Percentiles rank a stretch among this genome's conserved stretches.
These are phyloP conservation scores for Larimichthys crocea DNA, from an alignment of 2,113 vertebrate genomes.

Conservation along the genomic window DNA sequence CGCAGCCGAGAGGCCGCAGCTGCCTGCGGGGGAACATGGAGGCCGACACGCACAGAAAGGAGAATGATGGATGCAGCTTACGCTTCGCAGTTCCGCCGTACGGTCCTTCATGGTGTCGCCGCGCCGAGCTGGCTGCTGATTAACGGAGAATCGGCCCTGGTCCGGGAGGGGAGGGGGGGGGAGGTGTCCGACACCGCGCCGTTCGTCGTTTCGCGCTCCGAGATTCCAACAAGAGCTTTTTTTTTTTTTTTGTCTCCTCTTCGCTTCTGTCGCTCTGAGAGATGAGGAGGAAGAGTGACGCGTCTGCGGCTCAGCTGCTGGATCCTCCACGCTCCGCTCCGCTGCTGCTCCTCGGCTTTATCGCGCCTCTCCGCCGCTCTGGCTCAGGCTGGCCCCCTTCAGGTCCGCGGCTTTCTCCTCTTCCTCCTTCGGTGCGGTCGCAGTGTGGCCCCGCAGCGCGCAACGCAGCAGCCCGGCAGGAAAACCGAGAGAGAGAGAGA, in stretches of 20 bases:
- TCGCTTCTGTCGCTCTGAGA: neutral
- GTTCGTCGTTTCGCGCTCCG: slow-evolving; percentile 58
- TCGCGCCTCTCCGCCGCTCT: slow-evolving; percentile 51
- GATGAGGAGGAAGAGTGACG: slow-evolving; percentile 59
- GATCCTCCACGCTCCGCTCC: too few relatives aligned
- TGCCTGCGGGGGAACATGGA: slow-evolving; percentile 38
- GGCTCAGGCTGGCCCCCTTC: slow-evolving; percentile 48
- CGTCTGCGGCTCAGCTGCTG: slow-evolving; percentile 47
- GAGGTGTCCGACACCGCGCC: slow-evolving; percentile 52
- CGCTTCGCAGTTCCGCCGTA: slow-evolving; percentile 80
- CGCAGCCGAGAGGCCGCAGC: slow-evolving; percentile 10
- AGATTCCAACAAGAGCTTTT: slow-evolving; percentile 7
- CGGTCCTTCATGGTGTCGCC: slow-evolving; percentile 79
- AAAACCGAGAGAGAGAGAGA: slow-evolving; percentile 46
- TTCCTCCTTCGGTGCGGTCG: slow-evolving; percentile 73
- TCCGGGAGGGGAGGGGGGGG: slow-evolving; percentile 60
- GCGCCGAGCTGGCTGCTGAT: slow-evolving; percentile 63
- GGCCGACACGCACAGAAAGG: slow-evolving; percentile 34
- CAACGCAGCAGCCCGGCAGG: slow-evolving; percentile 70
- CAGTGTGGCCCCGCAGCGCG: slow-evolving; percentile 79
- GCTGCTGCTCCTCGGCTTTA: too few relatives aligned
- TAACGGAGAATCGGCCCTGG: slow-evolving; percentile 57
- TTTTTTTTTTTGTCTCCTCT: slow-evolving; percentile 34
- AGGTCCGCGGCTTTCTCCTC: slow-evolving; percentile 55
- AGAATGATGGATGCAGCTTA: slow-evolving; percentile 44